These are phyloP conservation scores for Hydropsyche tenuis DNA, from an alignment of 1,140 invertebrate genomes.

Conservation along the genomic window DNA sequence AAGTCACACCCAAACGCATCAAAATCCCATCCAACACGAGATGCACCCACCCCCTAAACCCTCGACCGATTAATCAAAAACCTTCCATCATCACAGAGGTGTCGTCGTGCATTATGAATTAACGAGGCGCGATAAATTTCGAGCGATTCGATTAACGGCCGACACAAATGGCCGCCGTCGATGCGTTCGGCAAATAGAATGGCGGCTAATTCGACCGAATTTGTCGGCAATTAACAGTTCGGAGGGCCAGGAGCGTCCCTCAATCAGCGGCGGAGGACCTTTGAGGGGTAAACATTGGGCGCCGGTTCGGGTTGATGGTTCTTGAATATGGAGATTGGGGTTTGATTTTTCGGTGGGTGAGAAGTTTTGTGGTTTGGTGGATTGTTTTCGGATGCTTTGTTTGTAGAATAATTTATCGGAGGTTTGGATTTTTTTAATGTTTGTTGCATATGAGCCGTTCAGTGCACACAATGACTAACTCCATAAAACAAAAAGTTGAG, in stretches of 20 bases:
- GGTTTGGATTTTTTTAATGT: too few relatives aligned
- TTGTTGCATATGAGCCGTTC: too few relatives aligned
- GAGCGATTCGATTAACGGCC: not conserved
- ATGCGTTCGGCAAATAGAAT: not conserved
- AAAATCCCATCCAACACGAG: not conserved
- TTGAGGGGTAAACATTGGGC: not conserved
- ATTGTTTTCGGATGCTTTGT: too few relatives aligned
- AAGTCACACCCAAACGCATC: too few relatives aligned
- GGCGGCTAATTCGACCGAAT: not conserved
- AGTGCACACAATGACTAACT: too few relatives aligned
- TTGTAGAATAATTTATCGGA: too few relatives aligned
- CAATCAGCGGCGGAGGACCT: not conserved
- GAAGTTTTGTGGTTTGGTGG: too few relatives aligned
- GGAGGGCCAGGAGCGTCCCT: not conserved
- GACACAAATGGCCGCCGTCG: not conserved
- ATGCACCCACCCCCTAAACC: not conserved
- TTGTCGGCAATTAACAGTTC: conserved; percentile 5
- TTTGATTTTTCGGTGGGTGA: too few relatives aligned
- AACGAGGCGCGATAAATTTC: not conserved
- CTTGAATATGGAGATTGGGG: too few relatives aligned
- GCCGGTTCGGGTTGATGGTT: too few relatives aligned
- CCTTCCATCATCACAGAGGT: not conserved
- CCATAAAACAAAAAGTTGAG: too few relatives aligned
- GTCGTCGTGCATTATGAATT: not conserved
- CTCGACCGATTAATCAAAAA: not conserved